Evolutionary conservation across 2,113 vertebrate species (phyloP).

Genomic region (Bos javanicus): DNA sequence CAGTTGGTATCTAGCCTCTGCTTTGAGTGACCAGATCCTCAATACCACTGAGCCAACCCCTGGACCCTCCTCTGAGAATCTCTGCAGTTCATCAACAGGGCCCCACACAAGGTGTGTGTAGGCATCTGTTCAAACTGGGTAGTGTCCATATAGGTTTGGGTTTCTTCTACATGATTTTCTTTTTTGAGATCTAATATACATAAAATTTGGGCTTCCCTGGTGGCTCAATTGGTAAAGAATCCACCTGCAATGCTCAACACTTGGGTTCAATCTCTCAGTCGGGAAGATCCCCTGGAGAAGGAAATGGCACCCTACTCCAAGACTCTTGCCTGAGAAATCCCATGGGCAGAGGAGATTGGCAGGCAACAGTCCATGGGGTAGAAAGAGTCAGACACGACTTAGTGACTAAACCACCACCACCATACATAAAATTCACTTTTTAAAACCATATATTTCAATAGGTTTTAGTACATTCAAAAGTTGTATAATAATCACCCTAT

Average conservation of each 20-base stretch:
- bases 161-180: neutral
- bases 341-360: neutral
- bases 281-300: neutral
- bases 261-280: neutral
- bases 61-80: neutral
- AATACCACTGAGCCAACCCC: neutral
- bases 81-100: neutral
- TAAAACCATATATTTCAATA: neutral
- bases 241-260: neutral
- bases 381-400: too few species aligned
- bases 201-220: neutral
- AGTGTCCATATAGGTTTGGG: neutral
- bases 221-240: neutral
- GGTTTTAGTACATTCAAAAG: neutral
- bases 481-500: neutral
- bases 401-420: too few species aligned
- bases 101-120: rapidly evolving
- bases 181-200: neutral
- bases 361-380: neutral
- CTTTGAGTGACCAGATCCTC: neutral
- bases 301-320: neutral
- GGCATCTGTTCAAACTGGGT: neutral
- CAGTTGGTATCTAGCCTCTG: neutral
- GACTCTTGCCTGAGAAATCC: neutral
- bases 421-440: neutral